phyloP scores from a whole-genome alignment of 2,797 vertebrate genomes.

The Benthosema pterotum region DNA sequence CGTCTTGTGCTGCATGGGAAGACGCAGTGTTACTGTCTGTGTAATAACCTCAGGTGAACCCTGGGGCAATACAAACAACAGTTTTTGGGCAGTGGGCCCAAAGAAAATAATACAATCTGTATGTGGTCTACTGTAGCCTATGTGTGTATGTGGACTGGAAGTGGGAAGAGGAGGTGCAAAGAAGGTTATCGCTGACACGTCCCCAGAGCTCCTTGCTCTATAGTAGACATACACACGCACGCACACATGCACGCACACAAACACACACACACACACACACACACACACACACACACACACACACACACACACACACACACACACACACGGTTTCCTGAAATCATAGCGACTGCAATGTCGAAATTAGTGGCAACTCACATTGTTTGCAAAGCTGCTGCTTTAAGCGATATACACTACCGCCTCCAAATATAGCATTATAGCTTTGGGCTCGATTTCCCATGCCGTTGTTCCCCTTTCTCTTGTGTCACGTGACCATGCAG shows the following conservation, averaged over 20 bases:
- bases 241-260: neutral
- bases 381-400: slow-evolving; percentile 46
- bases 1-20: slow-evolving; percentile 34
- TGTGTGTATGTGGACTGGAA: no score
- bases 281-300: no score
- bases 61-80: slow-evolving; percentile 50
- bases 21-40: slow-evolving; percentile 23
- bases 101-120: slow-evolving; percentile 58
- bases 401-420: slow-evolving; percentile 21
- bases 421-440: slow-evolving; percentile 62
- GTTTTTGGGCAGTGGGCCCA: slow-evolving; percentile 48
- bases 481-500: slow-evolving; percentile 43
- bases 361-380: slow-evolving; percentile 41
- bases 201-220: neutral
- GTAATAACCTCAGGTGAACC: slow-evolving; percentile 59
- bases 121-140: no score
- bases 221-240: no score
- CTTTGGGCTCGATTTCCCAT: slow-evolving; percentile 61
- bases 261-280: neutral
- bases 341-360: slow-evolving; percentile 43
- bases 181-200: slow-evolving; percentile 6
- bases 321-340: slow-evolving; percentile 39
- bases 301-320: neutral
- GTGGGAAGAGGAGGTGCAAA: slow-evolving; percentile 30
- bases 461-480: slow-evolving; percentile 43